Evolutionary conservation across 2,888 invertebrate species (phyloP).

Genomic region (Aphidius colemani): DNA sequence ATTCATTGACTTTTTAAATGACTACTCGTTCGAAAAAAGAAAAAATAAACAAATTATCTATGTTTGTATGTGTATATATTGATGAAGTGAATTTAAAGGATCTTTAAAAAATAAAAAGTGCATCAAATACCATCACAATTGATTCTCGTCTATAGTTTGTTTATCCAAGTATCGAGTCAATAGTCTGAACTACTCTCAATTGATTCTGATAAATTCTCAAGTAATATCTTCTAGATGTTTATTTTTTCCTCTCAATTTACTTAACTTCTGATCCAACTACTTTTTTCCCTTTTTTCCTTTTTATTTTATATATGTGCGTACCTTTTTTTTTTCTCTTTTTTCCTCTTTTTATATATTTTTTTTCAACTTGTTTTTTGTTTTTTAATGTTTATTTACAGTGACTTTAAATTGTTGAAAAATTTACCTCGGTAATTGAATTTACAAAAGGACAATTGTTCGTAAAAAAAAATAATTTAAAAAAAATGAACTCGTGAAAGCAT

Average conservation of each 20-base stretch:
- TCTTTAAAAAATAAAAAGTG: no score
- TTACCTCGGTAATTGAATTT: neutral
- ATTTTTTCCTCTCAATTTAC: constrained; percentile 4
- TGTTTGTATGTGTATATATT: no score
- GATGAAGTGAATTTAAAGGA: no score
- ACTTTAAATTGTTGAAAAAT: no score
- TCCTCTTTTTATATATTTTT: neutral
- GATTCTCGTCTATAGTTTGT: no score
- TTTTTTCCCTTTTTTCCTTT: constrained; percentile 1
- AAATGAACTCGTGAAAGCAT: neutral
- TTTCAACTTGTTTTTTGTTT: neutral
- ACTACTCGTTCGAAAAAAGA: no score
- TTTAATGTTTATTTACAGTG: no score
- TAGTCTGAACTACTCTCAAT: constrained; percentile 28
- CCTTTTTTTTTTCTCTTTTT: neutral
- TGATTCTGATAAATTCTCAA: constrained; percentile 15
- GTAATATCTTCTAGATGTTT: constrained; percentile 15
- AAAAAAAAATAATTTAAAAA: no score
- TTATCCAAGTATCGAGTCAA: constrained; percentile 17
- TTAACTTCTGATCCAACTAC: constrained; percentile 10
- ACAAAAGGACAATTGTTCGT: no score
- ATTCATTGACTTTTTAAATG: no score
- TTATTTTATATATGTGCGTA: neutral
- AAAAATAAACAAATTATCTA: no score
- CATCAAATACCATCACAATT: no score